Conservation (phyloP, 2,888 invertebrate species). For the Leucozona laternaria region DNA sequence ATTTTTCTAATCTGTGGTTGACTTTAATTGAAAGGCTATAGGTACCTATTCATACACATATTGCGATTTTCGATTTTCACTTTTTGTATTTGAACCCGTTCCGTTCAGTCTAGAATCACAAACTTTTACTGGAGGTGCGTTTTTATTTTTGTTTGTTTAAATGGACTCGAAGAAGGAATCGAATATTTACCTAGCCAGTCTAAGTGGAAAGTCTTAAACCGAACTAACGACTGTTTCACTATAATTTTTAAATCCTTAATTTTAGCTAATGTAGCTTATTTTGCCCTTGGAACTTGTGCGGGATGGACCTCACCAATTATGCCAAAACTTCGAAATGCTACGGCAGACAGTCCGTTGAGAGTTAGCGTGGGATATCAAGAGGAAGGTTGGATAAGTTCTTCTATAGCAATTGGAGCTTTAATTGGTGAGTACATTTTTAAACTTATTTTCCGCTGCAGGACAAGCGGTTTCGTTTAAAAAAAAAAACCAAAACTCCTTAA, state of each 20-base stretch:
- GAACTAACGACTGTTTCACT: not conserved
- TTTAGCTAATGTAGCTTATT: slow-evolving; percentile 87
- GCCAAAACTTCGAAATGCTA: slow-evolving; percentile 85
- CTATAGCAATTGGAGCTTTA: slow-evolving; percentile 88
- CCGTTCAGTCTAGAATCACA: not conserved
- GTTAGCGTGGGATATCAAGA: slow-evolving; percentile 84
- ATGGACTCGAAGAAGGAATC: not conserved
- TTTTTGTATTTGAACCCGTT: not conserved
- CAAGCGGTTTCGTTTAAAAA: too few species aligned
- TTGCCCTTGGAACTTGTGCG: slow-evolving; percentile 88
- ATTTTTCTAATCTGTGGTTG: slow-evolving; percentile 5
- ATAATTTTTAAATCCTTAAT: not conserved
- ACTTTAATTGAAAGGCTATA: not conserved
- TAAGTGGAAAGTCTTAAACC: slow-evolving; percentile 25
- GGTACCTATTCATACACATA: too few species aligned
- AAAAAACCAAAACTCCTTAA: too few species aligned
- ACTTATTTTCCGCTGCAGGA: too few species aligned
- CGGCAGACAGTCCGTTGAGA: slow-evolving; percentile 82
- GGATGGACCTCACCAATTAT: slow-evolving; percentile 91
- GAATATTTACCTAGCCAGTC: slow-evolving; percentile 19
- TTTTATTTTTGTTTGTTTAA: not conserved
- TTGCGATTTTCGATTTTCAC: not conserved
- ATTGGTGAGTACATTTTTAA: slow-evolving; percentile 86
- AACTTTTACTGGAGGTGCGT: not conserved
- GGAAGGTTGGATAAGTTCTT: slow-evolving; percentile 90